Evolutionary conservation across 2,888 invertebrate genomes (phyloP).

Genomic region (Apotomis turbidana): DNA sequence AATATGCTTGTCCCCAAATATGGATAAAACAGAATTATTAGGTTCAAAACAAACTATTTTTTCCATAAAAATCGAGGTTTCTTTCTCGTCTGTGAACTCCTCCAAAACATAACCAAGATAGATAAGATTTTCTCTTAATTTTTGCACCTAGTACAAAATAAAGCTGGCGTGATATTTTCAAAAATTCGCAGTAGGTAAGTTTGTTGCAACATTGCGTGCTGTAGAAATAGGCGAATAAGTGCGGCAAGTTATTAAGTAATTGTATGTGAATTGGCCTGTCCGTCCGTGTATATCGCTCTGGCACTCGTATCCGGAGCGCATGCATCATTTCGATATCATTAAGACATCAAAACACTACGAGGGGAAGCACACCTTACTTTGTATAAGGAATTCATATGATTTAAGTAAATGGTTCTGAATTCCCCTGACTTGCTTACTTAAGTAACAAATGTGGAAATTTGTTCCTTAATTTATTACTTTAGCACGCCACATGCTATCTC

Average conservation of each 20-base stretch:
- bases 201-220: constrained; percentile 43
- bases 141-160: not conserved
- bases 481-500: constrained; percentile 17
- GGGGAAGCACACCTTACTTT: constrained; percentile 70
- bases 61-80: too few relatives aligned
- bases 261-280: constrained; percentile 45
- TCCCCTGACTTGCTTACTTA: constrained; percentile 48
- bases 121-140: not conserved
- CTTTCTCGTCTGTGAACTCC: too few relatives aligned
- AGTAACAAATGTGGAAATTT: constrained; percentile 30
- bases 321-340: constrained; percentile 77
- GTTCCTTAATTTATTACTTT: constrained; percentile 34
- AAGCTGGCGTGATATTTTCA: too few relatives aligned
- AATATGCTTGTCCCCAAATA: too few relatives aligned
- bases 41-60: too few relatives aligned
- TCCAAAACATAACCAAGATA: too few relatives aligned
- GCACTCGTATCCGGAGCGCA: constrained; percentile 69
- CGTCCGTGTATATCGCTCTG: constrained; percentile 55
- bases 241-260: constrained; percentile 41
- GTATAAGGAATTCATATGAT: constrained; percentile 62
- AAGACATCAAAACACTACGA: constrained; percentile 71
- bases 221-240: constrained; percentile 37
- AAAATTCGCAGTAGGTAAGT: constrained; percentile 52
- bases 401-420: constrained; percentile 51
- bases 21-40: too few relatives aligned